Base-by-base conservation (phyloP, 2,113 vertebrate genomes). In the Elanus axillaris region DNA sequence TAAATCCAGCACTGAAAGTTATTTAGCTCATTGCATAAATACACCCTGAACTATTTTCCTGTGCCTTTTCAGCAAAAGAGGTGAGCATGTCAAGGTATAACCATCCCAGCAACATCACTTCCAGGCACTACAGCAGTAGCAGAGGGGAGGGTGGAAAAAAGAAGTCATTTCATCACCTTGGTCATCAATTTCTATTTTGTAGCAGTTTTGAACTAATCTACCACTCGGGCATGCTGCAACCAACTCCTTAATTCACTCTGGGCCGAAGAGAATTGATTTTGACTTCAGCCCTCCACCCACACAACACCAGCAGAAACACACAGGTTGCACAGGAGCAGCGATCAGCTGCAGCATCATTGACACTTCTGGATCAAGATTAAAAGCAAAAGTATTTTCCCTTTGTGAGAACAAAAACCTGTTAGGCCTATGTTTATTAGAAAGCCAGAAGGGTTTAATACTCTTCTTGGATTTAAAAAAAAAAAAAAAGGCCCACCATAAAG, bases 321-420 rank as follows among this genome's bases (percentile, higher is more conserved):
- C 19, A 34, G 40, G 55, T 7, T 48, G n/a, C 58, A 36, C 0
- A 0, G 52, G 8, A 72, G 31, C 26, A 1, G 40, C 4, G 0
- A 38, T 34, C 34, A 64, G 67, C 62, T 69, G 6, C 56, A n/a
- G 48, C 7, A 9, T 18, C 64, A 42, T 2, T 11, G 16, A 93
- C 43, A 68, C 21, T n/a, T 86, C 9, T 40, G 63, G 22, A 45
- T 63, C 69, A 86, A 47, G 34, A 66, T 48, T 32, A 64, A 29
- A 21, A 84, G 31, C 5, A 88, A 52, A 78, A 69, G 38, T 47
- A 64, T 58, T 63, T 88, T 74, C 25, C 50, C 29, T 68, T 40
- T 42, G 56, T 16, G 19, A 86, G 45, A 59, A 34, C 26, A 58
- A 75, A 45, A 58, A 29, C 15, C 26, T 12, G 21, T 58, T 48